Evolutionary conservation across 2,113 vertebrate species (phyloP).

Genomic region (Cervus canadensis): DNA sequence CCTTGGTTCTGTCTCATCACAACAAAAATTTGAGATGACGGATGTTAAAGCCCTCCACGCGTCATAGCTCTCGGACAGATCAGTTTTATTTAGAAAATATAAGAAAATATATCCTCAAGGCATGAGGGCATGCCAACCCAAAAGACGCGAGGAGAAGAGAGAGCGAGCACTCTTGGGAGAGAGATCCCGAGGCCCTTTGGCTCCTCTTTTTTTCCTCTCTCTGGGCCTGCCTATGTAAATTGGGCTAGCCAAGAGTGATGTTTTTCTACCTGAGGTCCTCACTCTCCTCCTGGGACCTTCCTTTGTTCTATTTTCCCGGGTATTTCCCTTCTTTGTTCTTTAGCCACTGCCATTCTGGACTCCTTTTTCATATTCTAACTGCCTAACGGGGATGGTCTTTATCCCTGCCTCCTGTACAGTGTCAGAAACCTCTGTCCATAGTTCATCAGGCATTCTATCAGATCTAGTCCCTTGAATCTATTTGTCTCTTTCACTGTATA

Average conservation of each 20-base stretch:
- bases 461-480: neutral
- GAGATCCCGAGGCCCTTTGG: neutral
- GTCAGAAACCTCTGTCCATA: neutral
- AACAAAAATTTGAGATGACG: neutral
- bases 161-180: accelerated
- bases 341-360: neutral
- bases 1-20: neutral
- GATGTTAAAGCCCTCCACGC: neutral
- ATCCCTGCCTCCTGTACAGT: neutral
- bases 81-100: neutral
- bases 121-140: neutral
- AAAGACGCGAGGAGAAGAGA: too few relatives aligned
- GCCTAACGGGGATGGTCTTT: neutral
- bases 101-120: neutral
- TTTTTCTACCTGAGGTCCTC: neutral
- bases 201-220: neutral
- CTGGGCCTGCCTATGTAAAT: neutral
- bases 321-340: neutral
- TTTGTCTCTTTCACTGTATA: neutral
- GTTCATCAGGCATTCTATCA: neutral
- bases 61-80: neutral
- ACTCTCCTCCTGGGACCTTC: neutral
- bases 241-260: neutral
- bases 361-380: neutral
- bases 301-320: neutral